Percentiles rank a stretch among this genome's conserved stretches.
phyloP scores from a whole-genome alignment of 2,888 invertebrate species.

The Phalera bucephala region DNA sequence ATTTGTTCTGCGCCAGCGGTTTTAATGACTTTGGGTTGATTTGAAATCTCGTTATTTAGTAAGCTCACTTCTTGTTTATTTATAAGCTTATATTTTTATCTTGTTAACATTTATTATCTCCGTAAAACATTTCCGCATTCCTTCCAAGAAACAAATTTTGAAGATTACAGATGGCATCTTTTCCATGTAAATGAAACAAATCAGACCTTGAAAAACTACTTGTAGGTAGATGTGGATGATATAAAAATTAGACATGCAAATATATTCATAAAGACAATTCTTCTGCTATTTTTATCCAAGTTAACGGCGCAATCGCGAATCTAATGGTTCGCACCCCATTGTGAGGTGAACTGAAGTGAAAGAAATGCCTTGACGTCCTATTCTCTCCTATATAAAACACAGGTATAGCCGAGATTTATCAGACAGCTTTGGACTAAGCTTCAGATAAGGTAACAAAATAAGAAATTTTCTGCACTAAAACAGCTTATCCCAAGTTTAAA shows the following conservation, averaged over 20 bases:
- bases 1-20: no score
- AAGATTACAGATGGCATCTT: no score
- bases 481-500: not conserved
- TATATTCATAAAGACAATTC: slow-evolving; percentile 42
- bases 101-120: no score
- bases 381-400: slow-evolving; percentile 61
- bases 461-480: no score
- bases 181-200: no score
- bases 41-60: no score
- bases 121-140: no score
- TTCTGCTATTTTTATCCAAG: slow-evolving; percentile 53
- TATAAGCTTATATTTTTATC: no score
- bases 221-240: not conserved
- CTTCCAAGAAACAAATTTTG: no score
- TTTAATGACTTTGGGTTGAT: no score
- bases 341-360: slow-evolving; percentile 59
- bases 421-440: slow-evolving; percentile 42
- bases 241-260: slow-evolving; percentile 53
- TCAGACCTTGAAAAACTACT: not conserved
- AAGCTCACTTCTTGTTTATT: no score
- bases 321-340: slow-evolving; percentile 67
- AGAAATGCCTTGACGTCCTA: slow-evolving; percentile 66
- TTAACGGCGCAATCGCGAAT: slow-evolving; percentile 48
- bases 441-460: slow-evolving; percentile 36
- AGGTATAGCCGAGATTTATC: slow-evolving; percentile 27